phyloP scores from a whole-genome alignment of 2,797 vertebrate genomes.

The Neomorphus geoffroyi region DNA sequence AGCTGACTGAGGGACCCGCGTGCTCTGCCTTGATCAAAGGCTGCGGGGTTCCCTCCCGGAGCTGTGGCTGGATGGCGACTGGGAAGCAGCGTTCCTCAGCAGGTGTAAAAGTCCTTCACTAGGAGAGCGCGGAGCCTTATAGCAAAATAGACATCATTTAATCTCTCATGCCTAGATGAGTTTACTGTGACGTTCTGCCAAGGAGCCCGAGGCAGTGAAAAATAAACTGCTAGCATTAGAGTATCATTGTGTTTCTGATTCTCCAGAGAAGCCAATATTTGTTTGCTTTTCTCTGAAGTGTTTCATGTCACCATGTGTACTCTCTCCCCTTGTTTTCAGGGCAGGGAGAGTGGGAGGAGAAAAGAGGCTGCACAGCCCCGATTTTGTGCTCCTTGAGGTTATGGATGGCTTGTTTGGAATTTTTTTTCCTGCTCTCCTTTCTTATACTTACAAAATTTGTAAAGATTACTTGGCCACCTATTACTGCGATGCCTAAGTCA shows the following conservation, averaged over 20 bases:
- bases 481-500: rapidly evolving
- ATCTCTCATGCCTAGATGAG: conserved; percentile 61
- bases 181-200: conserved; percentile 62
- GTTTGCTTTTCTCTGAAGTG: conserved; percentile 67
- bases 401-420: not conserved
- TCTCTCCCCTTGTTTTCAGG: not conserved
- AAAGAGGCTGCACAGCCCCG: not conserved
- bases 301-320: conserved; percentile 8
- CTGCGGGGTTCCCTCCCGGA: not conserved
- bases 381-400: not conserved
- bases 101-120: conserved; percentile 42
- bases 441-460: not conserved
- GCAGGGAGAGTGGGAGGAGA: not conserved
- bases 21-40: not conserved
- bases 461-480: not conserved
- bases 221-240: conserved; percentile 60
- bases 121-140: not conserved
- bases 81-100: conserved; percentile 28
- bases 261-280: conserved; percentile 62
- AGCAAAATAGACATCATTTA: conserved; percentile 49
- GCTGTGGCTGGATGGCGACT: rapidly evolving
- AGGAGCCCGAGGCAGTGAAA: conserved; percentile 60
- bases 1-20: not conserved
- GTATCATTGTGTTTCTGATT: conserved; percentile 64
- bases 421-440: not conserved